phyloP scores from a whole-genome alignment of 2,113 vertebrate species.

The Seriola aureovittata region DNA sequence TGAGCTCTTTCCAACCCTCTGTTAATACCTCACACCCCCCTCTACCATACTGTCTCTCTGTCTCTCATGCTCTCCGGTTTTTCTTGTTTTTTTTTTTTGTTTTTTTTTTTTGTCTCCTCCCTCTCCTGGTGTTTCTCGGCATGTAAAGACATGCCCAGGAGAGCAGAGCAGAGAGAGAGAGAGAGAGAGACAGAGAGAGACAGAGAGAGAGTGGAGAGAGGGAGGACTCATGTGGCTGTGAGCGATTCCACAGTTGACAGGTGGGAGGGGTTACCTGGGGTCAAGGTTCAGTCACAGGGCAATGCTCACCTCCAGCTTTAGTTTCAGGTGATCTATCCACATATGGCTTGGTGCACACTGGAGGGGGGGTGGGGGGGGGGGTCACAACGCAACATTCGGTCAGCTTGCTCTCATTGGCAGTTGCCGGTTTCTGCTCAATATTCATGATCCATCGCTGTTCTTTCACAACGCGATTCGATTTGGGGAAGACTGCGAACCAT shows the following conservation, averaged over 20 bases:
- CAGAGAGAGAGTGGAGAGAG: conserved; percentile 17
- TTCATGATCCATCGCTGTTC: too few species aligned
- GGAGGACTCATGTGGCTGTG: conserved; percentile 16
- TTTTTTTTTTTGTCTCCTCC: conserved; percentile 75
- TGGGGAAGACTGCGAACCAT: too few species aligned
- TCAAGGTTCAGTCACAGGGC: conserved; percentile 77
- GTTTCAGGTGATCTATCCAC: neutral
- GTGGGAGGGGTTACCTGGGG: conserved; percentile 71
- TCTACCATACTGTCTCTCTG: conserved; percentile 1
- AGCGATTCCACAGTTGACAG: conserved; percentile 42
- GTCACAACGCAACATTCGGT: too few species aligned
- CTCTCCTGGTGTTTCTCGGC: conserved; percentile 69
- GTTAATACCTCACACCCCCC: conserved; percentile 41
- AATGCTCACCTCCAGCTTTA: conserved; percentile 39
- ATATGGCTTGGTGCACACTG: neutral
- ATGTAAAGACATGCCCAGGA: conserved; percentile 77
- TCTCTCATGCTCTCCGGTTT: conserved; percentile 67
- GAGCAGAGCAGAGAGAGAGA: conserved; percentile 20
- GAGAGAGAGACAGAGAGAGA: conserved; percentile 22
- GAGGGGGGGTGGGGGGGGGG: too few species aligned
- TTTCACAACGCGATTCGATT: too few species aligned
- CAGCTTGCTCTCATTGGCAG: too few species aligned
- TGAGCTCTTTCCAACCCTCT: conserved; percentile 23
- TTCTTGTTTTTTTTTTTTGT: conserved; percentile 79
- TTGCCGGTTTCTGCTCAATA: too few species aligned